Conservation (phyloP, 2,797 vertebrate genomes). For the Myripristis murdjan region DNA sequence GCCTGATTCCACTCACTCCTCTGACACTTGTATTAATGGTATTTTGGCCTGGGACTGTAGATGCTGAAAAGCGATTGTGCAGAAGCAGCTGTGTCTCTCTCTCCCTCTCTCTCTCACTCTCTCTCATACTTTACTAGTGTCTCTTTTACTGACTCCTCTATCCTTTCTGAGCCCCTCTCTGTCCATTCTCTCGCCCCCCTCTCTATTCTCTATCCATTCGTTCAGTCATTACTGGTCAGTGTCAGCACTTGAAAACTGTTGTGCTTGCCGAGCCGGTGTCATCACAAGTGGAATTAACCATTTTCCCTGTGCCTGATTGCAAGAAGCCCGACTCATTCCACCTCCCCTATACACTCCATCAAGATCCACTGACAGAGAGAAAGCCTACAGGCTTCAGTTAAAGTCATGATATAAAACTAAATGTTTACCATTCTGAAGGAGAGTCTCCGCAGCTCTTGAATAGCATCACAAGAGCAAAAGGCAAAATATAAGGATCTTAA, state of each 20-base stretch:
- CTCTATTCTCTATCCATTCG: constrained; percentile 88
- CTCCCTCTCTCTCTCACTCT: constrained; percentile 56
- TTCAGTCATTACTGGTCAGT: constrained; percentile 92
- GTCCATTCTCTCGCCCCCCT: constrained; percentile 45
- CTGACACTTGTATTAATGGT: constrained; percentile 98
- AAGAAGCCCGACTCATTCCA: constrained; percentile 78
- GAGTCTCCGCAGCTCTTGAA: constrained; percentile 30
- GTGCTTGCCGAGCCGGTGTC: constrained; percentile 90
- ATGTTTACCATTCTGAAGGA: constrained; percentile 44
- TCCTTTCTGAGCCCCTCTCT: constrained; percentile 60
- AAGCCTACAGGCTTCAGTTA: constrained; percentile 68
- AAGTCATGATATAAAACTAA: constrained; percentile 76
- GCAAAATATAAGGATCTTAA: constrained; percentile 1
- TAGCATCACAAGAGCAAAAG: constrained; percentile 5
- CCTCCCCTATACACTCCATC: constrained; percentile 79
- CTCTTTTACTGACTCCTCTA: constrained; percentile 78
- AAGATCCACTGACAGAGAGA: constrained; percentile 73
- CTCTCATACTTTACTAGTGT: constrained; percentile 79
- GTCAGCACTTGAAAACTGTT: constrained; percentile 92
- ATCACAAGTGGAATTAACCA: constrained; percentile 90
- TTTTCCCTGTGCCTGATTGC: constrained; percentile 85
- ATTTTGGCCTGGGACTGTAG: constrained; percentile 91
- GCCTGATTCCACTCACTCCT: constrained; percentile 88
- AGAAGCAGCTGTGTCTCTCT: constrained; percentile 89
- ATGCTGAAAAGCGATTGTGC: constrained; percentile 92